Conservation (phyloP, 2,113 vertebrate species). For the Dascyllus trimaculatus region DNA sequence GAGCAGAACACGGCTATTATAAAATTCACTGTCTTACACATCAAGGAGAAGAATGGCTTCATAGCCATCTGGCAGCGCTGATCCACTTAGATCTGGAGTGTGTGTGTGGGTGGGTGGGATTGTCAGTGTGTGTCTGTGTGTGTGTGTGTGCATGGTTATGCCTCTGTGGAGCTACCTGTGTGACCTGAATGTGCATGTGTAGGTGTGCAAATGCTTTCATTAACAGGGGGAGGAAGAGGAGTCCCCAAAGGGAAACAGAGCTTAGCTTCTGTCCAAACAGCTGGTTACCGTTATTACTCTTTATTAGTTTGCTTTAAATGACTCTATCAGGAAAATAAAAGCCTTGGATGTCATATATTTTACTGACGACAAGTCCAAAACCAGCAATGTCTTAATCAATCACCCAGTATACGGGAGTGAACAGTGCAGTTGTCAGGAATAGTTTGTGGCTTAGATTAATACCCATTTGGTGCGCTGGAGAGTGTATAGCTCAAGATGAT, state of each 20-base stretch:
- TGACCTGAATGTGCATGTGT: constrained; percentile 7
- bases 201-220: constrained; percentile 25
- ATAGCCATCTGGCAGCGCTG: constrained; percentile 14
- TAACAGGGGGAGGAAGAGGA: constrained; percentile 10
- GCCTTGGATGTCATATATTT: neutral
- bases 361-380: neutral
- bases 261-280: constrained; percentile 32
- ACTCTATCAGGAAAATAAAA: neutral
- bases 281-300: constrained; percentile 7
- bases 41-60: constrained; percentile 18
- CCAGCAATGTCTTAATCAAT: neutral
- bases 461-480: too few species aligned
- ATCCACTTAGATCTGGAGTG: constrained; percentile 17
- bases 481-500: too few species aligned
- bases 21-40: neutral
- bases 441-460: too few species aligned
- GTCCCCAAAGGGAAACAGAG: constrained; percentile 24
- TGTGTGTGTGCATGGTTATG: neutral
- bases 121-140: neutral
- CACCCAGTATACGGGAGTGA: neutral
- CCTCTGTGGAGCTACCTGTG: neutral
- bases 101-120: neutral
- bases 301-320: constrained; percentile 4
- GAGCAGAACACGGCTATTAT: constrained; percentile 30
- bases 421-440: neutral